Base-by-base conservation (phyloP, 2,888 invertebrate genomes). In the Deilephila elpenor region DNA sequence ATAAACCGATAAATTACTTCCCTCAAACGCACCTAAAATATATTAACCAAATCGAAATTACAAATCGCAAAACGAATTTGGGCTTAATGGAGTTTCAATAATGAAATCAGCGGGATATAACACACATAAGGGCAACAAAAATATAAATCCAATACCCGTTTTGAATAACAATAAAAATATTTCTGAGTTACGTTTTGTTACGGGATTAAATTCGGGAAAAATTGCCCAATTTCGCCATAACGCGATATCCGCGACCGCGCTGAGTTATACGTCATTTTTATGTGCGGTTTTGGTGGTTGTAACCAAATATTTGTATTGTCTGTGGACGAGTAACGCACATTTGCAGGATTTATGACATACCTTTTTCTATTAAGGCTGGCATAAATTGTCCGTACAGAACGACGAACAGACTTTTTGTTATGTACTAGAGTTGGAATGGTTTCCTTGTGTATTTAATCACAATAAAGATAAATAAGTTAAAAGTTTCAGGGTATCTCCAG, bases 231-330 rank as follows among this genome's bases (percentile, higher is more conserved):
- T 84, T 81, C 78, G 77, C 78, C 78, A 78, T 76, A 84, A 81
- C 80, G 77, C 79, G 75, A 56, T 77, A 78, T 73, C 75, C 76
- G 78, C 75, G 78, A 34, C 79, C 79, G 75, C 79, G 80, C 78
- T 78, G 80, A 81, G 83, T 82, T 80, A 88, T 91, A 84, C 86
- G 86, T 92, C 91, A 91, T 88, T 90, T 92, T 92, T 91, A 92
- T 91, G 89, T 83, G 83, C 84, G 84, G 81, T 83, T 83, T 81
- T 81, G 80, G 83, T 80, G 80, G 80, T 81, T 83, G 83, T 84
- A 84, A 86, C 88, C 86, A 91, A 92, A 91, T 91, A 91, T 92
- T 91, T 91, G 90, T 90, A 90, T 91, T 92, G 91, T 91, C 85
- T 87, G 87, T 77, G 83, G 83, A 84, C 82, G 86, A 84, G 86